Base-by-base conservation (phyloP, 2,113 vertebrate species). In the Solea solea region DNA sequence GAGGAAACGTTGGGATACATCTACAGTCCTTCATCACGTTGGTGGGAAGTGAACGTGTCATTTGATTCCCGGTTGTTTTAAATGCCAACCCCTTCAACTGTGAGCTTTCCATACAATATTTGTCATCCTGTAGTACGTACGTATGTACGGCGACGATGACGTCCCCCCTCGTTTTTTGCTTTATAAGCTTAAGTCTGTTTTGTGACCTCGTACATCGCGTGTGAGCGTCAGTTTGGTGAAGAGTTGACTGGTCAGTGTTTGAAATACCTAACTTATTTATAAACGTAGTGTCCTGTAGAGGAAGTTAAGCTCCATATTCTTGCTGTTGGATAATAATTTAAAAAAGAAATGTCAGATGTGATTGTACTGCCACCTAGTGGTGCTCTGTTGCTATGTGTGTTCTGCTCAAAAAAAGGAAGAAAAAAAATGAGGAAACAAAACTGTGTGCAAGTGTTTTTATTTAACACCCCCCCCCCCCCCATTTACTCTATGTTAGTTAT, bases 221-320 rank as follows among this genome's bases (percentile, higher is more conserved):
- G 86, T 94, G 89, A 94, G 80, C 94, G 92, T 93, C 85, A 89
- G 89, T 94, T 91, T 95, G 91, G 95, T 94, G 94, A 92, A 94
- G 93, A 93, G 91, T 21, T 95, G 94, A 90, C 90, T 94, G 94
- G 93, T 95, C 90, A 86, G 90, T 95, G 92, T 96, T 21, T 94
- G 94, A 95, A 94, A 95, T 96, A 95, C 91, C 93, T 97, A 95
- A 96, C 96, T 94, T 97, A 97, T 95, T 95, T 96, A 93, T 94
- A 84, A 93, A 91, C 78, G 88, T 94, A 92, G 92, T 91, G 88
- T 93, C 89, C 91, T 86, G 88, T 94, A 96, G 94, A 95, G 93
- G 91, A 97, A 95, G 86, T 93, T 94, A 95, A 95, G 91, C 94
- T 95, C 86, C 91, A 78, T 94, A 88, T 89, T 90, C 85, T 88